These are phyloP conservation scores for Xerus rutilus DNA, from an alignment of 2,797 vertebrate species.

Conservation along the genomic window DNA sequence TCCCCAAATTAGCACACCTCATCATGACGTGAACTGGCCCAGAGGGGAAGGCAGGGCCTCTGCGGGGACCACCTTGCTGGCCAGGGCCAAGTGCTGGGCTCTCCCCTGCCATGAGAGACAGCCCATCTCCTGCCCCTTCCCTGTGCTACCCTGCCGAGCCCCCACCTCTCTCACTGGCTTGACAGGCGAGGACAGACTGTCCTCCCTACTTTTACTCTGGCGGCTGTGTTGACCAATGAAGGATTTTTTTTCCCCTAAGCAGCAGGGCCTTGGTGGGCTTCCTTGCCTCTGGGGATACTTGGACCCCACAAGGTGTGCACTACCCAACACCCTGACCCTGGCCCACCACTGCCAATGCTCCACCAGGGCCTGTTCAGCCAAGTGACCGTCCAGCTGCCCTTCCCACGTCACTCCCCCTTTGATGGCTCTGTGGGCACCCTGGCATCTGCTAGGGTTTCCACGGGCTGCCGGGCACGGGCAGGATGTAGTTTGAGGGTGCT, in stretches of 20 bases:
- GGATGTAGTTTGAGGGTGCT: background rate
- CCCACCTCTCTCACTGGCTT: background rate
- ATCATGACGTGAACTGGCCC: background rate
- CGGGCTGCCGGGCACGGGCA: accelerated
- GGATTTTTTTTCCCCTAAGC: background rate
- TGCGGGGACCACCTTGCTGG: background rate
- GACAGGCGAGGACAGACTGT: background rate
- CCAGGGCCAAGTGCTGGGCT: too few relatives aligned
- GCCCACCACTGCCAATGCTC: background rate
- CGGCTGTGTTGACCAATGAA: accelerated
- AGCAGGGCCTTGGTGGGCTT: background rate
- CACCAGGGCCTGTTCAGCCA: background rate
- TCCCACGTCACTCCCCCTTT: too few relatives aligned
- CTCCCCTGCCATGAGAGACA: accelerated
- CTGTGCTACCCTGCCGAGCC: accelerated
- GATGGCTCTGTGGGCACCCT: accelerated
- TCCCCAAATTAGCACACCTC: background rate
- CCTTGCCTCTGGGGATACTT: background rate
- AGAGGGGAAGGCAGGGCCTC: background rate
- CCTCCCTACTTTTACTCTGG: background rate
- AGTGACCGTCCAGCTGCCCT: background rate
- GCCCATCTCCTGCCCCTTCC: too few relatives aligned
- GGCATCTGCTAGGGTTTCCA: background rate
- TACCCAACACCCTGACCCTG: background rate
- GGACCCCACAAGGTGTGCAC: background rate